phyloP scores from a whole-genome alignment of 2,888 invertebrate genomes.

The Apodemia duryi region DNA sequence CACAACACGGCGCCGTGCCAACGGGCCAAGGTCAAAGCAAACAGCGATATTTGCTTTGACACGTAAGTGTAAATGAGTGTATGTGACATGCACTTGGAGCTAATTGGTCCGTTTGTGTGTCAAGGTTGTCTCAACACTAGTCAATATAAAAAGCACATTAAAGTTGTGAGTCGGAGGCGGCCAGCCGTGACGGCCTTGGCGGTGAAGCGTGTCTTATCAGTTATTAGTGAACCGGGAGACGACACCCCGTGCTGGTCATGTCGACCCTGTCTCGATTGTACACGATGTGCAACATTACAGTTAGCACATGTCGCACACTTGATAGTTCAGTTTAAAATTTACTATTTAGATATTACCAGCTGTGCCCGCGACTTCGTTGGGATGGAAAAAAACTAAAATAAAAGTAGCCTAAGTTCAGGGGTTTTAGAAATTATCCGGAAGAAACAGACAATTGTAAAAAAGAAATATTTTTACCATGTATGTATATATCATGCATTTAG shows the following conservation, averaged over 20 bases:
- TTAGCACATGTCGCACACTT: background rate
- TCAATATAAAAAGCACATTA: background rate
- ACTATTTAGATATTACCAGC: too few relatives aligned
- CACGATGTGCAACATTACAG: background rate
- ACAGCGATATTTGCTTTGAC: background rate
- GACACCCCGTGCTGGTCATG: background rate
- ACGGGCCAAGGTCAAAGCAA: too few relatives aligned
- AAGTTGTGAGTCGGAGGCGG: background rate
- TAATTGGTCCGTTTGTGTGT: background rate
- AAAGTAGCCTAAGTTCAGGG: too few relatives aligned
- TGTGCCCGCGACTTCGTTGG: too few relatives aligned
- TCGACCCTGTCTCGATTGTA: background rate
- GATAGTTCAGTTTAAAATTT: background rate
- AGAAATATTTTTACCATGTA: too few relatives aligned
- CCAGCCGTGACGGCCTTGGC: background rate
- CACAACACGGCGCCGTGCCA: too few relatives aligned
- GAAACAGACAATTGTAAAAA: too few relatives aligned
- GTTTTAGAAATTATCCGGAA: too few relatives aligned
- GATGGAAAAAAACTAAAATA: too few relatives aligned
- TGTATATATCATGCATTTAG: too few relatives aligned
- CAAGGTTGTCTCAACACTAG: background rate
- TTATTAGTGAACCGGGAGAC: too few relatives aligned
- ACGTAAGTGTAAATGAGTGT: constrained; percentile 5
- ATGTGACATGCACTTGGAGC: constrained; percentile 10
- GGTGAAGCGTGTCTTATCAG: background rate